phyloP scores from a whole-genome alignment of 2,888 invertebrate species.

The Plebejus anna region DNA sequence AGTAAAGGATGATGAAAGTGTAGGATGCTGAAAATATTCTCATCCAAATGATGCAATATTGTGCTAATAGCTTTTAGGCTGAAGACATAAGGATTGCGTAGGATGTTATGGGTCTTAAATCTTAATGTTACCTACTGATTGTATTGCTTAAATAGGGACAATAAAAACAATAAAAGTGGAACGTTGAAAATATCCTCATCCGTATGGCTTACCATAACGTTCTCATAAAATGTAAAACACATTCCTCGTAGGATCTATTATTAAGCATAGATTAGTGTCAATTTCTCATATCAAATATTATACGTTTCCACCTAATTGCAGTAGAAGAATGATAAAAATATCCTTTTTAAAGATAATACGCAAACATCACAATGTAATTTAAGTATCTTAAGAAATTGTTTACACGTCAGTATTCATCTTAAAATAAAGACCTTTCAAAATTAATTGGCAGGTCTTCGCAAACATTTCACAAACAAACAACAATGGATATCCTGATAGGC shows the following conservation, averaged over 20 bases:
- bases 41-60: too few relatives aligned
- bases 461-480: conserved; percentile 14
- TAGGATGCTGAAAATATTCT: too few relatives aligned
- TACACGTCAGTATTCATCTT: neutral
- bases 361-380: neutral
- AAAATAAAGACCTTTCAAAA: neutral
- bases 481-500: conserved; percentile 15
- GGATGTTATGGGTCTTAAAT: too few relatives aligned
- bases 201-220: too few relatives aligned
- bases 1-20: too few relatives aligned
- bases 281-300: neutral
- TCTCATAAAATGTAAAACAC: neutral
- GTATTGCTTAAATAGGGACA: neutral
- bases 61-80: too few relatives aligned
- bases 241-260: too few relatives aligned
- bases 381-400: neutral
- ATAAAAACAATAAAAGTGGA: too few relatives aligned
- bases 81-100: too few relatives aligned
- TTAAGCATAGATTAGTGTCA: too few relatives aligned
- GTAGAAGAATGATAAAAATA: too few relatives aligned
- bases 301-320: neutral
- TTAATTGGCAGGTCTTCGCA: neutral
- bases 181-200: too few relatives aligned
- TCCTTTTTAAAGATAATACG: neutral
- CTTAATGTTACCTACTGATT: neutral